A percentile compares a stretch with the other conserved stretches of the same genome.
phyloP scores from a whole-genome alignment of 1,140 invertebrate genomes.

The Euwallacea similis region DNA sequence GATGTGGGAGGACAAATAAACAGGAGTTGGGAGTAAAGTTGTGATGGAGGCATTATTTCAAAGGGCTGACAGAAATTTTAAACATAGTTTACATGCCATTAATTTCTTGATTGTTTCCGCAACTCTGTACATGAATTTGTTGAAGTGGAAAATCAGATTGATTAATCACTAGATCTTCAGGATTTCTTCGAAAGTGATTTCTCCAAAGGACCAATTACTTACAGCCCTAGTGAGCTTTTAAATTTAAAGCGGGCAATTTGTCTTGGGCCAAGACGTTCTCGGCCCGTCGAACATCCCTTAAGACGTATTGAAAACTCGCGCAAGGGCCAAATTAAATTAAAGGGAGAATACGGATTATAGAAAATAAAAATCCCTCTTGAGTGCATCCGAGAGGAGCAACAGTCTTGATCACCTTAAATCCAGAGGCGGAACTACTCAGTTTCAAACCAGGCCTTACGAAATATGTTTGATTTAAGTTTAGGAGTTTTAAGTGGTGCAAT shows the following conservation, averaged over 20 bases:
- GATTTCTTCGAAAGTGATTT: conserved; percentile 20
- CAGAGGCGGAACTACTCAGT: conserved; percentile 4
- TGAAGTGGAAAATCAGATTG: not conserved
- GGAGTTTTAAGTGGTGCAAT: no score
- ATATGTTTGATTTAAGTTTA: no score
- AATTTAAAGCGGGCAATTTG: conserved; percentile 34
- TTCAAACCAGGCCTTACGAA: no score
- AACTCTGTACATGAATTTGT: not conserved
- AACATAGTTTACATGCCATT: not conserved
- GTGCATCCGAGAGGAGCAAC: conserved; percentile 22
- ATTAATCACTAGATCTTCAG: not conserved
- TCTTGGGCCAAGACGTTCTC: conserved; percentile 29
- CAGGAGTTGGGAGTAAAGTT: conserved; percentile 2
- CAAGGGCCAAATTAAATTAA: conserved; percentile 34
- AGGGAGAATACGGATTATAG: conserved; percentile 37
- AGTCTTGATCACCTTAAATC: conserved; percentile 21
- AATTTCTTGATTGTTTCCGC: not conserved
- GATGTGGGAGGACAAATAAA: conserved; percentile 6
- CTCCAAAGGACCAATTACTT: conserved; percentile 35
- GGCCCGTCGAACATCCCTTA: conserved; percentile 31
- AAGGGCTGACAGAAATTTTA: not conserved
- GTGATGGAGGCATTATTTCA: not conserved
- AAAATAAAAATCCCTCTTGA: conserved; percentile 31
- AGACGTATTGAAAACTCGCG: conserved; percentile 32
- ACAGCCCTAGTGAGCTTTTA: conserved; percentile 25